Base-by-base conservation (phyloP, 2,888 invertebrate genomes). In the Notocelia uddmanniana region DNA sequence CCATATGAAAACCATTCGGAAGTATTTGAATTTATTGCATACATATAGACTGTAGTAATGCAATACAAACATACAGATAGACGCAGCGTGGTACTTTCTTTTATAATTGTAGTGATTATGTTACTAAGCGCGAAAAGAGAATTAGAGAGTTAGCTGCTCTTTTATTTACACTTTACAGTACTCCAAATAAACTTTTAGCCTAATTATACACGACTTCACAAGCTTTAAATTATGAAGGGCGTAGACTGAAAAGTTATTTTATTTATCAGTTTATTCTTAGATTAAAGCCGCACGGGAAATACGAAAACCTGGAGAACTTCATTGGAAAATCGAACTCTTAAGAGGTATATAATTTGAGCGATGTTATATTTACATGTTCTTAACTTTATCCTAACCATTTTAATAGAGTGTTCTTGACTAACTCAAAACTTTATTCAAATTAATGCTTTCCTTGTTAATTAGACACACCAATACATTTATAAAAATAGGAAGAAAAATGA, bases 161-260 rank as follows among this genome's bases (percentile, higher is more conserved):
- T 52, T n/a, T n/a, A 52, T 52, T 52, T 52, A 11, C 21, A 10
- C 9, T 19, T 50, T 9, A 9, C n/a, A n/a, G 31, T 31, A 21
- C 21, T 52, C 21, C 21, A 52, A 52, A 23, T 23, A 54, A 15
- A 54, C 54, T 26, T 45, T 9, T 18, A 23, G 48, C 18, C 48
- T 58, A 67, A 67, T 58, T 67, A 31, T 45, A 18, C 31, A 26
- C 31, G 18, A 45, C 45, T 45, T 34, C 31, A 15, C 10, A 41
- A n/a, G 21, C 45, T 60, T 23, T 52, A 21, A 21, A 52, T 52
- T 52, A 52, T 21, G 52, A 21, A 52, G 13, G 52, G 52, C 26
- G 26, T 9, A 10, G 37, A 37, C 21, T 2, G 2, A 21, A 11
- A 3, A 54, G 23, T 15, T 26, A 15, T 15, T 23, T 54, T 23